Conservation (phyloP, 1,140 invertebrate genomes). For the Cepaea nemoralis region DNA sequence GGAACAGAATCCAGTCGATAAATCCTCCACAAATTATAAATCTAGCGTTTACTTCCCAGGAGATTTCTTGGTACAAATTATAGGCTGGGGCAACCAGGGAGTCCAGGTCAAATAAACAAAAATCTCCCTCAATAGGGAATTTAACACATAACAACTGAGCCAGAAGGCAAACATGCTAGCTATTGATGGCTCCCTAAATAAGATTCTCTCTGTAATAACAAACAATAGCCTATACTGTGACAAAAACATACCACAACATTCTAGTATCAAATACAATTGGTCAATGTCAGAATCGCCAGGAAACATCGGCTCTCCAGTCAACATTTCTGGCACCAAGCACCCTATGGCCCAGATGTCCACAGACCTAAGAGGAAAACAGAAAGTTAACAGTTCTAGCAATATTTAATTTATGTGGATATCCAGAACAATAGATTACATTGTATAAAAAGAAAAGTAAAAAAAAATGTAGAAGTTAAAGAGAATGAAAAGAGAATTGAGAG, state of each 20-base stretch:
- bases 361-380: conserved; percentile 58
- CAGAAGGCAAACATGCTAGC: too few relatives aligned
- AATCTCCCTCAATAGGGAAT: not conserved
- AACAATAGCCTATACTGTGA: not conserved
- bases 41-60: not conserved
- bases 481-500: too few relatives aligned
- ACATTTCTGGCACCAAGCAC: conserved; percentile 70
- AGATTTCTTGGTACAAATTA: not conserved
- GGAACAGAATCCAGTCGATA: not conserved
- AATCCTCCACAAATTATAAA: not conserved
- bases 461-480: too few relatives aligned
- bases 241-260: conserved; percentile 70
- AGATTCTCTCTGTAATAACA: too few relatives aligned
- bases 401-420: too few relatives aligned
- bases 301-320: conserved; percentile 71
- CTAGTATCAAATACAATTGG: conserved; percentile 72
- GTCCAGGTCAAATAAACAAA: not conserved
- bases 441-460: too few relatives aligned
- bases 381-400: too few relatives aligned
- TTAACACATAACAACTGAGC: not conserved
- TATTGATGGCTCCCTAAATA: too few relatives aligned
- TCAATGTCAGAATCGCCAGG: conserved; percentile 73
- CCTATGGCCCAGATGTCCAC: conserved; percentile 73
- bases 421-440: too few relatives aligned
- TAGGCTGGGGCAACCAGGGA: not conserved